Percentiles rank a stretch among this genome's conserved stretches.
These are phyloP conservation scores for Zaprionus gabonicus DNA, from an alignment of 1,140 invertebrate species.

Conservation along the genomic window DNA sequence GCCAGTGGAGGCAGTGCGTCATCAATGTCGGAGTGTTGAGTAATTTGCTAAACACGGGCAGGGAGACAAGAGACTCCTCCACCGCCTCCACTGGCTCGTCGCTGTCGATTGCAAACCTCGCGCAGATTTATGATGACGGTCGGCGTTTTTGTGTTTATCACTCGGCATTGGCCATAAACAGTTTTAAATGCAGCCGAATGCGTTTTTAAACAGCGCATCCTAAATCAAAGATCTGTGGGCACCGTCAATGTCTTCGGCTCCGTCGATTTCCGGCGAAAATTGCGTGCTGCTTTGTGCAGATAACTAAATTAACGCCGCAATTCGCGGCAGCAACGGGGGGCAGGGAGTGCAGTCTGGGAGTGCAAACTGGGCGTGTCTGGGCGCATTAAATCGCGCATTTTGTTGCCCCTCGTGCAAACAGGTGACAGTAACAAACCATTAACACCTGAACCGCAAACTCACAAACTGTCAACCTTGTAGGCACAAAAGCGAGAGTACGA, in stretches of 20 bases:
- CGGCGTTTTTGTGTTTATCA: slow-evolving; percentile 56
- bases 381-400: slow-evolving; percentile 6
- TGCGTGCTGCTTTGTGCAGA: slow-evolving; percentile 38
- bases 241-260: slow-evolving; percentile 27
- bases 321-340: slow-evolving; percentile 7
- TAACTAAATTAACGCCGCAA: slow-evolving; percentile 73
- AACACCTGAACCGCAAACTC: slow-evolving; percentile 75
- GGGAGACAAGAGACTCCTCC: neutral
- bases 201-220: slow-evolving; percentile 76
- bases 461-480: slow-evolving; percentile 16
- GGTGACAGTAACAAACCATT: slow-evolving; percentile 78
- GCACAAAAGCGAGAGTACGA: slow-evolving; percentile 5
- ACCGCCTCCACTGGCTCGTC: no score
- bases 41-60: slow-evolving; percentile 74
- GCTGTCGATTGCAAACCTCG: slow-evolving; percentile 40
- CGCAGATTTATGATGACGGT: slow-evolving; percentile 50
- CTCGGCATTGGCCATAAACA: slow-evolving; percentile 49
- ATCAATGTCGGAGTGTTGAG: slow-evolving; percentile 64
- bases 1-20: slow-evolving; percentile 33
- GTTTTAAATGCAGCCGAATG: slow-evolving; percentile 69
- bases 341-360: neutral
- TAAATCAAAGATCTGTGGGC: slow-evolving; percentile 76
- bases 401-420: slow-evolving; percentile 20
- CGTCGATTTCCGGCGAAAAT: slow-evolving; percentile 72
- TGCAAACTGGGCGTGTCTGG: slow-evolving; percentile 5